Conservation (phyloP, 2,888 invertebrate genomes). For the Erebia epiphron region DNA sequence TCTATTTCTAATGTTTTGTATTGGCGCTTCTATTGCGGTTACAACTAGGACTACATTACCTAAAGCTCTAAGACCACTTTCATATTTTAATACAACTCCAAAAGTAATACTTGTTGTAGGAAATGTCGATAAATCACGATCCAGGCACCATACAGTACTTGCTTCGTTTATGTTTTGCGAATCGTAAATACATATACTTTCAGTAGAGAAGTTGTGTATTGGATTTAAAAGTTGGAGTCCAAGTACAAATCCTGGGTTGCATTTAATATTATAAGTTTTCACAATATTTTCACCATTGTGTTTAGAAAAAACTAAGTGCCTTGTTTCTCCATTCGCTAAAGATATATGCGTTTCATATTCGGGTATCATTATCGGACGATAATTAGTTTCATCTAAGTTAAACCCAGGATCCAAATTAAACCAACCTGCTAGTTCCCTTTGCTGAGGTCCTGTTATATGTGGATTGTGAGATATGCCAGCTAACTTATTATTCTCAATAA, state of each 20-base stretch:
- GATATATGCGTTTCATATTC: conserved; percentile 84
- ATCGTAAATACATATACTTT: conserved; percentile 91
- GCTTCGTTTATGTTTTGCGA: conserved; percentile 86
- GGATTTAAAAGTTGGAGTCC: conserved; percentile 96
- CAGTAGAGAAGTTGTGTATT: conserved; percentile 93
- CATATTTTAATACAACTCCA: conserved; percentile 90
- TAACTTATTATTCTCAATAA: conserved; percentile 91
- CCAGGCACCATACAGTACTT: conserved; percentile 89
- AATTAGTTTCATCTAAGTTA: conserved; percentile 86
- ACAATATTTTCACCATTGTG: conserved; percentile 81
- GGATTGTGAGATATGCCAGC: conserved; percentile 97
- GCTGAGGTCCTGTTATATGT: conserved; percentile 90
- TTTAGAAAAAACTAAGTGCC: conserved; percentile 90
- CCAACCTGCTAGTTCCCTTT: conserved; percentile 97
- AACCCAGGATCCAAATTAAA: conserved; percentile 88
- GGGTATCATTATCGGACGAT: conserved; percentile 89
- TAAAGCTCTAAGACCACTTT: conserved; percentile 89
- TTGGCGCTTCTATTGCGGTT: conserved; percentile 88
- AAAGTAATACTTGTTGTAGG: conserved; percentile 94
- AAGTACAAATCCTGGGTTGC: conserved; percentile 92
- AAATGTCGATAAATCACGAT: conserved; percentile 93
- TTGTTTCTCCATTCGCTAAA: conserved; percentile 88
- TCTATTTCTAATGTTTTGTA: conserved; percentile 88
- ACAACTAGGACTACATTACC: conserved; percentile 92
- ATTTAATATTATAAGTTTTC: conserved; percentile 85